These are phyloP conservation scores for Tinamus guttatus DNA, from an alignment of 2,113 vertebrate species.

Conservation along the genomic window DNA sequence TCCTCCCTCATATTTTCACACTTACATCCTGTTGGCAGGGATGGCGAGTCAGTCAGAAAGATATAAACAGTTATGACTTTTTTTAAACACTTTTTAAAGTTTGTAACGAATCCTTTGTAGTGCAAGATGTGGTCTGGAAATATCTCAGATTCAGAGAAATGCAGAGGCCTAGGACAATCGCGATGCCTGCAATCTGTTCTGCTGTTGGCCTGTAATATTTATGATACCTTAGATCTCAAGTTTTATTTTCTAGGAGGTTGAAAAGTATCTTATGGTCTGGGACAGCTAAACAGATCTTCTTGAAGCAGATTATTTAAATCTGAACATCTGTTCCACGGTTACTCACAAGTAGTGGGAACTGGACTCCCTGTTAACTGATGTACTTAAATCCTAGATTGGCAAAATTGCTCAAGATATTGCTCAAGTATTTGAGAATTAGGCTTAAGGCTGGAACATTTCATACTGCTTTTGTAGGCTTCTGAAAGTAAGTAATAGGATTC, in stretches of 20 bases:
- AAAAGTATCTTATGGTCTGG: not conserved
- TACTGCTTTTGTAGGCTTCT: not conserved
- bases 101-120: not conserved
- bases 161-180: not conserved
- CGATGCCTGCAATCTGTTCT: not conserved
- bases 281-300: not conserved
- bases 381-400: not conserved
- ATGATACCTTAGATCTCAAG: not conserved
- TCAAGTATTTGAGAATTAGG: not conserved
- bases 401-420: not conserved
- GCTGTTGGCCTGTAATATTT: not conserved
- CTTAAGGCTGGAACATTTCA: not conserved
- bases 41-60: not conserved
- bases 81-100: not conserved
- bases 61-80: not conserved
- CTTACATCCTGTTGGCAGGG: not conserved
- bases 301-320: not conserved
- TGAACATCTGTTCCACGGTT: not conserved
- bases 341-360: fast-evolving
- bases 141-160: not conserved
- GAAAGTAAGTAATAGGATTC: not conserved
- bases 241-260: not conserved
- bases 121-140: not conserved
- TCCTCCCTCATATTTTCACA: not conserved
- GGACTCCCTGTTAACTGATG: not conserved